Base-by-base conservation (phyloP, 2,113 vertebrate genomes). In the Chloebia gouldiae region DNA sequence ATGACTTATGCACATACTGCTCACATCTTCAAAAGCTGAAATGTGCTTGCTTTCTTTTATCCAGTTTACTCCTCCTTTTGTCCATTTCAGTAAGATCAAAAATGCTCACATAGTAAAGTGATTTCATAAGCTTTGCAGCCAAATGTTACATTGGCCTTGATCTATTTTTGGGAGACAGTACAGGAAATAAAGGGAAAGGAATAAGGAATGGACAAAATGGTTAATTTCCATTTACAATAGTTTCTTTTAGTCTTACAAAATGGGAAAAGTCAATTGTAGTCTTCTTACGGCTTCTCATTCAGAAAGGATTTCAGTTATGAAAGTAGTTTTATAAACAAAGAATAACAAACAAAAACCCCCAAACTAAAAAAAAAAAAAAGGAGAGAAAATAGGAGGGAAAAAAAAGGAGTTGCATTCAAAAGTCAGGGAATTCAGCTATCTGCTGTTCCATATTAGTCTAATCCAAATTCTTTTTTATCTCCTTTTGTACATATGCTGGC, bases 281-380 rank as follows among this genome's bases (percentile, higher is more conserved):
- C 7, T 16, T 85, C 23, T 33, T 54, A 60, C 0, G 0, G 2
- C 28, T 91, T 63, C 63, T 59, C 9, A 44, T 53, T 78, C 49
- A 78, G 23, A 54, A 90, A 81, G 9, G 11, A 86, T 78, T 66
- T 14, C 2, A 75, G 13, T 7, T 54, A 21, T 6, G 5, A 89
- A 42, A 5, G 21, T 3, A 50, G 3, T 9, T 84, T 25, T 49
- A 42, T 7, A 44, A 71, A 63, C 8, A 16, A 73, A 47, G 22
- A 31, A 9, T 0, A 16, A 15, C 9, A 13, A 47, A 44, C 7
- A 35, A 27, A 42, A 30, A 11, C 0, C 3, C 9, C 10, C 15
- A 49, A 49, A 25, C 16, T 22, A 13, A 39, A 63, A 49, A 57
- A 24, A 25, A 0, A 2, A 57, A 24, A 25, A 0, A 2, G n/a